These are phyloP conservation scores for Anthophora plumipes DNA, from an alignment of 2,888 invertebrate genomes.

Conservation along the genomic window DNA sequence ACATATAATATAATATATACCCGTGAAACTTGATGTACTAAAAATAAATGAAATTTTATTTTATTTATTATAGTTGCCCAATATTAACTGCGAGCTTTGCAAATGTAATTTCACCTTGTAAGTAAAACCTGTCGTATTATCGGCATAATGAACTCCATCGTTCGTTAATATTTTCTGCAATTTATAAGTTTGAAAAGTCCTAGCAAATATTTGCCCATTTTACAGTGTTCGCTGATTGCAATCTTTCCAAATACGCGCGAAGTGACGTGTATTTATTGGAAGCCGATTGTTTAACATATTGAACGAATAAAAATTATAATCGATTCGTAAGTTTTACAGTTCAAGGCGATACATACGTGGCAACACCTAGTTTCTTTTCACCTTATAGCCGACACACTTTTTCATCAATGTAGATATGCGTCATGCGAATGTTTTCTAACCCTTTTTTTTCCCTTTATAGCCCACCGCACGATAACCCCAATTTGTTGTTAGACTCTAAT, in stretches of 20 bases:
- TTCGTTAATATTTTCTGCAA: not conserved
- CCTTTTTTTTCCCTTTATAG: not conserved
- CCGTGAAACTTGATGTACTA: no score
- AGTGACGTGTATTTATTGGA: not conserved
- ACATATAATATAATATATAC: no score
- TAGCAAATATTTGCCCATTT: not conserved
- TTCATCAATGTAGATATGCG: not conserved
- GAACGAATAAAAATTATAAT: constrained; percentile 53
- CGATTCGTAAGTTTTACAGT: constrained; percentile 63
- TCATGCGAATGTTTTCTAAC: constrained; percentile 13
- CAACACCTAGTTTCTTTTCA: constrained; percentile 59
- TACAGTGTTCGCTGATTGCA: no score
- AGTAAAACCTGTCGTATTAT: not conserved
- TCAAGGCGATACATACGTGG: constrained; percentile 55
- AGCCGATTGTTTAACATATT: not conserved
- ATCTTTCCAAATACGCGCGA: not conserved
- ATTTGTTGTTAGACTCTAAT: constrained; percentile 4
- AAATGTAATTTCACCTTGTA: no score
- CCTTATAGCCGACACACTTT: constrained; percentile 27
- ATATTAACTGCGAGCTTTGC: no score
- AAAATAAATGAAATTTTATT: no score
- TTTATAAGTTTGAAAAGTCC: not conserved
- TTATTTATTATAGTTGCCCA: no score
- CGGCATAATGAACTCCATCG: not conserved
- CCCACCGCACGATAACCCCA: not conserved